Conservation (phyloP, 2,113 vertebrate species). For the Campylomormyrus tamandua region DNA sequence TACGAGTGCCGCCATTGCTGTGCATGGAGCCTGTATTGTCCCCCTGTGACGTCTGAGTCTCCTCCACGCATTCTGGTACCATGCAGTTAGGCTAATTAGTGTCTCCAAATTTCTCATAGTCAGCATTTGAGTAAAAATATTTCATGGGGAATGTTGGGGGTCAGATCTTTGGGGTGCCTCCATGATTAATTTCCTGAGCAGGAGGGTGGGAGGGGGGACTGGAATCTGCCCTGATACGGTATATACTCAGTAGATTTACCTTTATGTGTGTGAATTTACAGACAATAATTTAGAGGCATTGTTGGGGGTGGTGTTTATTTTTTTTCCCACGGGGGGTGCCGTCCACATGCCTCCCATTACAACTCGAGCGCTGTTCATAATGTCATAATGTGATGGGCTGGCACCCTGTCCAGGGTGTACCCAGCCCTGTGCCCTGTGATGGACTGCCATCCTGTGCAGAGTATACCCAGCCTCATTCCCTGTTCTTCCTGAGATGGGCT, state of each 20-base stretch:
- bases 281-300: not conserved
- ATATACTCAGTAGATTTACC: not conserved
- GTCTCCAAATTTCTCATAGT: not conserved
- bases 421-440: not conserved
- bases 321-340: too few species aligned
- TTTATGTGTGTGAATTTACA: not conserved
- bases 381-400: too few species aligned
- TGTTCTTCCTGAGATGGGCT: not conserved
- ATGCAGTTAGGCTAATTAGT: not conserved
- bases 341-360: not conserved
- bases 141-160: not conserved
- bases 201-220: not conserved
- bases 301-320: not conserved
- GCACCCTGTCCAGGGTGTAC: too few species aligned
- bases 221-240: not conserved
- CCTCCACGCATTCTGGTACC: not conserved
- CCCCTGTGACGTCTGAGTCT: not conserved
- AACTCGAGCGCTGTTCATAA: too few species aligned
- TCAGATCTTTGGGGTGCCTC: not conserved
- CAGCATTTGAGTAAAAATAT: not conserved
- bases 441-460: not conserved
- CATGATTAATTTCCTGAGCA: not conserved
- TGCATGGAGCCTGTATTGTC: not conserved
- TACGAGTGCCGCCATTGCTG: not conserved
- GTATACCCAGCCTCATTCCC: not conserved